A percentile compares a stretch with the other conserved stretches of the same genome.
Evolutionary conservation across 2,113 vertebrate genomes (phyloP).

Genomic region (Peromyscus leucopus): DNA sequence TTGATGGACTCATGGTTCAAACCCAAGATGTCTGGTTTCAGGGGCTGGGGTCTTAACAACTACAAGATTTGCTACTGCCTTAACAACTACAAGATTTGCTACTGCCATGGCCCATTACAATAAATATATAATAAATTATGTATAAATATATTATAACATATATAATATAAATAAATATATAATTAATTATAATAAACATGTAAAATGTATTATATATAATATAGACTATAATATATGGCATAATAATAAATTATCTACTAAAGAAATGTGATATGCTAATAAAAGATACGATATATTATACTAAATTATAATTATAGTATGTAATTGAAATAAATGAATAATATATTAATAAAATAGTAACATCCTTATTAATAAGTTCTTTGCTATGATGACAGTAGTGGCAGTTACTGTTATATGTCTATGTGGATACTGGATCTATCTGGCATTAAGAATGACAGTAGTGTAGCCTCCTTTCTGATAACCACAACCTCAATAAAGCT

Average conservation of each 20-base stretch:
- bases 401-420: background rate
- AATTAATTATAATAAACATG: background rate
- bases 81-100: background rate
- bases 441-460: background rate
- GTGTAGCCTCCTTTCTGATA: background rate
- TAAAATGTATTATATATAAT: background rate
- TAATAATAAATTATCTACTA: background rate
- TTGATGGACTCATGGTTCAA: too few relatives aligned
- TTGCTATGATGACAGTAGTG: background rate
- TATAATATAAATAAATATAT: background rate
- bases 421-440: background rate
- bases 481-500: background rate
- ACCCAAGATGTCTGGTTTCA: too few relatives aligned
- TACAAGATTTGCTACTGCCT: background rate
- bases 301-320: background rate
- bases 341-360: background rate
- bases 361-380: background rate
- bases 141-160: background rate
- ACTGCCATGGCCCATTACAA: background rate
- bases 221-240: background rate
- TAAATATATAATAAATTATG: background rate
- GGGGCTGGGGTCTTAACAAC: too few relatives aligned
- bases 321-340: background rate
- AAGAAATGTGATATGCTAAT: background rate
- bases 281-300: background rate